These are phyloP conservation scores for Hormaphis cornu DNA, from an alignment of 1,140 invertebrate species.

Conservation along the genomic window DNA sequence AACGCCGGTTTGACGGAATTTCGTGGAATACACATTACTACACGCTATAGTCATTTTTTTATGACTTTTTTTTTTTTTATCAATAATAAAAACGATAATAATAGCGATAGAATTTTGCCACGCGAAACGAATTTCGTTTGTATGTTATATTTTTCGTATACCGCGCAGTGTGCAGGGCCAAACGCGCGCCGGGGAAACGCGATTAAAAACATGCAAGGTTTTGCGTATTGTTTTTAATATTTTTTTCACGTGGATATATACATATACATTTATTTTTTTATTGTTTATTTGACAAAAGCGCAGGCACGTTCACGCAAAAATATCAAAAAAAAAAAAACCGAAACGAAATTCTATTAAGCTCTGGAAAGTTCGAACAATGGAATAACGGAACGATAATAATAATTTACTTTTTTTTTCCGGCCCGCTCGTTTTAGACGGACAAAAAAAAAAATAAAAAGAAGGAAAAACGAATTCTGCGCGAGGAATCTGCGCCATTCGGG, in stretches of 20 bases:
- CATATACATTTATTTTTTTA: slow-evolving; percentile 12
- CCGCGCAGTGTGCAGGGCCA: not conserved
- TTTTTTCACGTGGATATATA: slow-evolving; percentile 6
- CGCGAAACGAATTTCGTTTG: not conserved
- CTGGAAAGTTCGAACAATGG: slow-evolving; percentile 28
- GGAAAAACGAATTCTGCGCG: slow-evolving; percentile 9
- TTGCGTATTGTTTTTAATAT: slow-evolving; percentile 1
- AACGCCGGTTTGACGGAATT: not conserved
- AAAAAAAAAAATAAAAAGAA: slow-evolving; percentile 17
- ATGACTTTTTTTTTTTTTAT: too few relatives aligned
- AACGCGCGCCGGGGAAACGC: slow-evolving; percentile 7
- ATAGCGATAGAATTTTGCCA: too few relatives aligned
- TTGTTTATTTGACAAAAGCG: slow-evolving; percentile 32
- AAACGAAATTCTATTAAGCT: slow-evolving; percentile 31
- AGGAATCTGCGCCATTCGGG: slow-evolving; percentile 23
- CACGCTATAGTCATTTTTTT: too few relatives aligned
- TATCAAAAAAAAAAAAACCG: slow-evolving; percentile 17
- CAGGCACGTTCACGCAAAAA: slow-evolving; percentile 1
- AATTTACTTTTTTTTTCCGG: slow-evolving; percentile 26
- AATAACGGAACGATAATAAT: slow-evolving; percentile 30
- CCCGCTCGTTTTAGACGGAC: slow-evolving; percentile 3
- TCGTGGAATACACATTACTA: too few relatives aligned
- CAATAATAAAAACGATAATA: too few relatives aligned
- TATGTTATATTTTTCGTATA: slow-evolving; percentile 7
- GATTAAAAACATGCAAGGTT: slow-evolving; percentile 28